Evolutionary conservation across 2,888 invertebrate species (phyloP).

Genomic region (Celastrina argiolus): DNA sequence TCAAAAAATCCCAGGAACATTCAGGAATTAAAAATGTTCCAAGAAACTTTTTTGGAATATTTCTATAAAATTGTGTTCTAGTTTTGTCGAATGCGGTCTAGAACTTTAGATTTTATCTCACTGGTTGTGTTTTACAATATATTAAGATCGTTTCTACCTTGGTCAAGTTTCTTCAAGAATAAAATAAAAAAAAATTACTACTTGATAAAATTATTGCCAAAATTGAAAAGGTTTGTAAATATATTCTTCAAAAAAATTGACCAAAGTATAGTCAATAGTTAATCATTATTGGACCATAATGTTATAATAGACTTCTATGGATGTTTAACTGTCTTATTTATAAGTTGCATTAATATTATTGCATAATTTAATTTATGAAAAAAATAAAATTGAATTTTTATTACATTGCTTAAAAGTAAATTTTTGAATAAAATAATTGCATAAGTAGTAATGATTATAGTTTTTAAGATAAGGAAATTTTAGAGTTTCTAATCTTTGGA

Average conservation of each 20-base stretch:
- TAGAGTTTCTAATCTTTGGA: conserved; percentile 3
- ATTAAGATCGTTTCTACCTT: not conserved
- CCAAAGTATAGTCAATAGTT: not conserved
- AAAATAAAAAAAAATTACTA: not conserved
- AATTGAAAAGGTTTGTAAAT: not conserved
- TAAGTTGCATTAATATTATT: not conserved
- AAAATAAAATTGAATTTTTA: not conserved
- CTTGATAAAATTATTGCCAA: not conserved
- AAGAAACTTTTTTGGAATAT: not conserved
- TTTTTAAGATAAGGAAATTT: not conserved
- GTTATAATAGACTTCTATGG: not conserved
- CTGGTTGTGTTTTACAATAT: conserved; percentile 18
- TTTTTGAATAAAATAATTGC: not conserved
- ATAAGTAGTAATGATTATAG: not conserved
- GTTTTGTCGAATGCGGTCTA: not conserved
- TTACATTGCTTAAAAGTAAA: not conserved
- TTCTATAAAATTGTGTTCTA: not conserved
- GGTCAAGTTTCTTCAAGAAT: not conserved
- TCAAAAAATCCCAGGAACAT: not conserved
- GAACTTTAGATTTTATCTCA: conserved; percentile 1
- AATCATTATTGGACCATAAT: not conserved
- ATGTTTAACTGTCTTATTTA: not conserved
- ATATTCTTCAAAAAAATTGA: not conserved
- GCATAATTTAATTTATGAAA: not conserved
- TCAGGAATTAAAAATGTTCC: not conserved